These are phyloP conservation scores for Drosophila phalerata DNA, from an alignment of 2,888 invertebrate genomes.

Conservation along the genomic window DNA sequence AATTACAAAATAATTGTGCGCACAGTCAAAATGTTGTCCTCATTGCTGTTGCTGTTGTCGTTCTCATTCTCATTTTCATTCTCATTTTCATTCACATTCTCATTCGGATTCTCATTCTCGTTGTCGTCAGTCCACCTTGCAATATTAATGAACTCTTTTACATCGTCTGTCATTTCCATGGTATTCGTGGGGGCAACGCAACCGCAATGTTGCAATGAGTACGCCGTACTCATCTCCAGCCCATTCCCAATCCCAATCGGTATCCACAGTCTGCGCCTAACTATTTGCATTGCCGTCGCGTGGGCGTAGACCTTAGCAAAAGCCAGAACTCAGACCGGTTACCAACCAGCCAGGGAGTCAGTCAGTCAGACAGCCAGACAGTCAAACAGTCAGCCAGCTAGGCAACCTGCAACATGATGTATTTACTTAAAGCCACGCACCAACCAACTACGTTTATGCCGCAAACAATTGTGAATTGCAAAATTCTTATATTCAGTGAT, in stretches of 20 bases:
- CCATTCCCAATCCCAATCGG: constrained; percentile 4
- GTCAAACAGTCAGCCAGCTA: neutral
- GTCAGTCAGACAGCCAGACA: neutral
- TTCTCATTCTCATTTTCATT: constrained; percentile 8
- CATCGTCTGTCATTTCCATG: constrained; percentile 77
- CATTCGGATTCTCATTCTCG: neutral
- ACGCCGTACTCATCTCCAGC: neutral
- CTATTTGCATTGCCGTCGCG: constrained; percentile 52
- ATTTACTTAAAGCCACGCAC: constrained; percentile 33
- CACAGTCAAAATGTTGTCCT: constrained; percentile 68
- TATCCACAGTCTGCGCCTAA: constrained; percentile 37
- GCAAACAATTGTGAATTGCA: constrained; percentile 6
- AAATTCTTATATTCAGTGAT: neutral
- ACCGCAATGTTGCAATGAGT: constrained; percentile 42
- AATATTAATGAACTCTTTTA: constrained; percentile 81
- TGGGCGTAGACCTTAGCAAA: constrained; percentile 25
- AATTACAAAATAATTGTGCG: constrained; percentile 80
- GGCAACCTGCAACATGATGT: constrained; percentile 18
- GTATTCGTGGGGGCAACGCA: constrained; percentile 55
- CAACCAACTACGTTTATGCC: constrained; percentile 33
- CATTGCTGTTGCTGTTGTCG: constrained; percentile 29
- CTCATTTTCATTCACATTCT: constrained; percentile 4
- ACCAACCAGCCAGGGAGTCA: neutral
- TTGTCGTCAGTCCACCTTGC: constrained; percentile 62
- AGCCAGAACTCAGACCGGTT: neutral